Conservation (phyloP, 2,888 invertebrate genomes). For the Melanchra persicariae region DNA sequence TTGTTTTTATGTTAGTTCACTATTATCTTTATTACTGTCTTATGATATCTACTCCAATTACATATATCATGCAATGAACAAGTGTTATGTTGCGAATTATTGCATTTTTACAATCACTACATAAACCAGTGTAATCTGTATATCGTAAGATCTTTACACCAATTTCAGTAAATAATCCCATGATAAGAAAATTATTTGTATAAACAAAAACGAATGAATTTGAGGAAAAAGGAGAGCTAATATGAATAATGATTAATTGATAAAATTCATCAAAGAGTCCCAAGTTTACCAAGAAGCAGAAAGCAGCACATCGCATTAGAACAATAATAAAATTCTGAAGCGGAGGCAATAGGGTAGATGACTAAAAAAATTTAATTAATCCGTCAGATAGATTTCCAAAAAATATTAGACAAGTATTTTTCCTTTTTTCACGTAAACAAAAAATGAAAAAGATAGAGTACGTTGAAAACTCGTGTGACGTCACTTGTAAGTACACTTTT, state of each 20-base stretch:
- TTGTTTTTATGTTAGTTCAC: conserved; percentile 48
- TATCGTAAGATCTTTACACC: conserved; percentile 32
- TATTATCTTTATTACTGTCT: conserved; percentile 48
- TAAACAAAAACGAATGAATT: conserved; percentile 2
- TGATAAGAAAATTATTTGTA: conserved; percentile 12
- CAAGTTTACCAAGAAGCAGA: neutral
- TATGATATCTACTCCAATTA: conserved; percentile 53
- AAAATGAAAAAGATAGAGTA: too few species aligned
- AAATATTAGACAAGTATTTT: too few species aligned
- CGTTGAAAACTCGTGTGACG: too few species aligned
- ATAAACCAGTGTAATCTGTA: conserved; percentile 27
- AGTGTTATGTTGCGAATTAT: conserved; percentile 48
- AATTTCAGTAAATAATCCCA: neutral
- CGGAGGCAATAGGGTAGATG: too few species aligned
- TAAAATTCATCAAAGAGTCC: neutral
- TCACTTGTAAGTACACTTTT: too few species aligned
- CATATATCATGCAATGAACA: conserved; percentile 44
- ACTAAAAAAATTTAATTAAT: too few species aligned
- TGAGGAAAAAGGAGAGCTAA: neutral
- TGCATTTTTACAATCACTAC: conserved; percentile 47
- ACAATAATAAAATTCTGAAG: too few species aligned
- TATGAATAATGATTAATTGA: conserved; percentile 10
- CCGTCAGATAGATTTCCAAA: too few species aligned
- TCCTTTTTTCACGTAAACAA: too few species aligned
- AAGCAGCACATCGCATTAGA: too few species aligned